Conservation (phyloP, 2,888 invertebrate genomes). For the Heliconius sara region DNA sequence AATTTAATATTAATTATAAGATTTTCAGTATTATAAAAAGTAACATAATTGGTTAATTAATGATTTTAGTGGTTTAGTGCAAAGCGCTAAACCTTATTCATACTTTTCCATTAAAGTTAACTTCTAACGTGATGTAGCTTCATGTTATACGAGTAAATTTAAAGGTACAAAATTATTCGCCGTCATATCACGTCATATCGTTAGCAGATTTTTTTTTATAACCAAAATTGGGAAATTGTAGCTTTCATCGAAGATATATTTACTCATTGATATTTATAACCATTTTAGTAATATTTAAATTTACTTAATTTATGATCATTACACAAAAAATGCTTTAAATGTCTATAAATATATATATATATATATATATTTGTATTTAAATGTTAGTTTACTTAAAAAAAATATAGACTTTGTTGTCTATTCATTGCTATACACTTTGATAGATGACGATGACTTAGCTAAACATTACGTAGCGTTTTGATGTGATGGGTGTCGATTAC, state of each 20-base stretch:
- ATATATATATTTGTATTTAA: constrained; percentile 30
- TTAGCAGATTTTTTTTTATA: constrained; percentile 38
- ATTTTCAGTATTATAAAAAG: constrained; percentile 45
- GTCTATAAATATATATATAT: constrained; percentile 34
- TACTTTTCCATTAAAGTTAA: constrained; percentile 26
- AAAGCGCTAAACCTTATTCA: constrained; percentile 46
- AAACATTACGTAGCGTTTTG: not conserved
- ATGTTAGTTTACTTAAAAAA: not conserved
- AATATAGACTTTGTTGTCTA: not conserved
- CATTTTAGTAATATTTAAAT: constrained; percentile 32
- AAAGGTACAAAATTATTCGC: constrained; percentile 77
- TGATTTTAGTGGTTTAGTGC: constrained; percentile 42
- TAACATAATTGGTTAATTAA: constrained; percentile 31
- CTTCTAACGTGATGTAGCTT: constrained; percentile 25
- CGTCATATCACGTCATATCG: constrained; percentile 81
- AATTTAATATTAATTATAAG: constrained; percentile 52
- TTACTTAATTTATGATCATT: constrained; percentile 37
- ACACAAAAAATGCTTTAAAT: constrained; percentile 41
- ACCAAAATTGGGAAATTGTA: constrained; percentile 25
- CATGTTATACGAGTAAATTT: constrained; percentile 31
- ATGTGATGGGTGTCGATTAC: constrained; percentile 38
- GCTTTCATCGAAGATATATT: constrained; percentile 28
- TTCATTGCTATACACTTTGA: constrained; percentile 29
- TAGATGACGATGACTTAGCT: not conserved
- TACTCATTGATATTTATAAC: constrained; percentile 29